These are phyloP conservation scores for Sitobion miscanthi DNA, from an alignment of 1,140 invertebrate species.

Conservation along the genomic window DNA sequence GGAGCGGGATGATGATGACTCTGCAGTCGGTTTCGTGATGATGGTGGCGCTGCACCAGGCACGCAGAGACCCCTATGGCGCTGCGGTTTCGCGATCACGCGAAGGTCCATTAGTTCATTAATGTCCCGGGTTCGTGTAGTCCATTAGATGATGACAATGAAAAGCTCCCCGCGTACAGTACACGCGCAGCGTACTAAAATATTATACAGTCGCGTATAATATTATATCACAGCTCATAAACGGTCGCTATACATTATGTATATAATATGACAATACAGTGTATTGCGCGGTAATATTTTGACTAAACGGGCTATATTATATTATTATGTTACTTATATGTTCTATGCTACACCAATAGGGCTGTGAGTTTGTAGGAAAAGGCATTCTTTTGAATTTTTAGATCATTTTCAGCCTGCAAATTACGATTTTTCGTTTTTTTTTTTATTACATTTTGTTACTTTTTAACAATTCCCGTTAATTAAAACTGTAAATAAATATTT, in stretches of 20 bases:
- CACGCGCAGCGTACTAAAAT: not conserved
- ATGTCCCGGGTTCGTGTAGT: not conserved
- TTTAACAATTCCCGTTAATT: no score
- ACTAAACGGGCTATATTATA: not conserved
- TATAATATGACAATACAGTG: not conserved
- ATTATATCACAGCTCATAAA: not conserved
- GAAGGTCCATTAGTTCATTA: conserved; percentile 45
- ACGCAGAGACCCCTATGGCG: not conserved
- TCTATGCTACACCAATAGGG: no score
- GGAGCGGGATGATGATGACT: not conserved
- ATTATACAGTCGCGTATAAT: not conserved
- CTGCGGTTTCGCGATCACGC: conserved; percentile 27
- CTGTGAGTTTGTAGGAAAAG: no score
- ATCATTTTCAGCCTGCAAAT: no score
- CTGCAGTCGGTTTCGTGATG: conserved; percentile 2
- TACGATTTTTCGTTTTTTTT: no score
- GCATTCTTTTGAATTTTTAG: no score
- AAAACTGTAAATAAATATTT: no score
- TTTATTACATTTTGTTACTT: no score
- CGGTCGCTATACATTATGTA: not conserved
- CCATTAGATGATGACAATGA: conserved; percentile 41
- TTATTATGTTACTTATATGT: no score
- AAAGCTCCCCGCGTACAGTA: conserved; percentile 15
- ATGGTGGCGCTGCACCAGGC: not conserved
- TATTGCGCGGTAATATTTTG: not conserved